Percentiles rank a stretch among this genome's conserved stretches.
phyloP scores from a whole-genome alignment of 1,140 invertebrate species.

The Neomicropteryx cornuta region DNA sequence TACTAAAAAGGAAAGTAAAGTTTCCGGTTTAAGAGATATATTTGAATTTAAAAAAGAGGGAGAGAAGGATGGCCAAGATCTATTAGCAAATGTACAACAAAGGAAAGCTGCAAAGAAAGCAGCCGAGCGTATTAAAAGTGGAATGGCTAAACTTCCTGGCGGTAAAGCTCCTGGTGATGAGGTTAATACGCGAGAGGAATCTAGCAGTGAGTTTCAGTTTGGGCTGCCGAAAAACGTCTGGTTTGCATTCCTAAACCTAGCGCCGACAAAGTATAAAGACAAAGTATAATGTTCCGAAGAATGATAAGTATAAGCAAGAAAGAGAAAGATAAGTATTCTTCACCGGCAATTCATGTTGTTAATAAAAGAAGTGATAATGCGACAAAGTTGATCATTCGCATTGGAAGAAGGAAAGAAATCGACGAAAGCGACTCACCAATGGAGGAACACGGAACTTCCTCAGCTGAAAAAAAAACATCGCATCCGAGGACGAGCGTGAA shows the following conservation, averaged over 20 bases:
- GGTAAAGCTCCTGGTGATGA: constrained; percentile 44
- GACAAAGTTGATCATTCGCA: constrained; percentile 53
- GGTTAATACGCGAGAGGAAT: no score
- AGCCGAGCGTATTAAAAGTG: constrained; percentile 78
- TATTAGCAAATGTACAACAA: constrained; percentile 77
- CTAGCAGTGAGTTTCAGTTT: no score
- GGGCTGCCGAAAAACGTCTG: no score
- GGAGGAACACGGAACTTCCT: no score
- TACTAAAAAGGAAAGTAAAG: constrained; percentile 14
- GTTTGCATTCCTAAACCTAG: no score
- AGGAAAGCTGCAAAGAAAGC: constrained; percentile 85
- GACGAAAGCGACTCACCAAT: no score
- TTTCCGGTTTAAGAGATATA: constrained; percentile 48
- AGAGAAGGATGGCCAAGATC: constrained; percentile 52
- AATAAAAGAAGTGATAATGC: constrained; percentile 44
- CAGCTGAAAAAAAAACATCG: no score
- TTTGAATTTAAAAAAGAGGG: no score
- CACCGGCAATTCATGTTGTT: constrained; percentile 46
- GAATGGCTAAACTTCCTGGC: no score
- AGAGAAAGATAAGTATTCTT: constrained; percentile 41
- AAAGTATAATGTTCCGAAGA: no score
- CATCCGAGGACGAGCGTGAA: no score
- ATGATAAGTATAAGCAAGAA: constrained; percentile 28
- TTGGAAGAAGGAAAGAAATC: constrained; percentile 20
- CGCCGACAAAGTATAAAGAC: no score